A percentile compares a stretch with the other conserved stretches of the same genome.
Conservation (phyloP, 2,113 vertebrate species). For the Poecilia latipinna region DNA sequence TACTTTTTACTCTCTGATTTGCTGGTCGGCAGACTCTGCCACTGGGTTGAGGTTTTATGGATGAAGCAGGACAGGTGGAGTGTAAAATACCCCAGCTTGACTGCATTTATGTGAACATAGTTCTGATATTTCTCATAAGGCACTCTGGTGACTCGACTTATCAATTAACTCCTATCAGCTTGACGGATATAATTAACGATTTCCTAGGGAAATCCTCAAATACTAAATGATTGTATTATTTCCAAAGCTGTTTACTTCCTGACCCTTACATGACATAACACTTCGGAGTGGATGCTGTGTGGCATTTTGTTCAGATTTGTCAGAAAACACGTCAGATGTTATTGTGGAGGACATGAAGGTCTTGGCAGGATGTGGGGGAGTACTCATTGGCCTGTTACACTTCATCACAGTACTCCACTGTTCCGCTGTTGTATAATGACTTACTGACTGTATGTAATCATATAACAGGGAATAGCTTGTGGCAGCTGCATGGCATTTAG, state of each 20-base stretch:
- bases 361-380: slow-evolving; percentile 62
- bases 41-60: slow-evolving; percentile 5
- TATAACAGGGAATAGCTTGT: slow-evolving; percentile 17
- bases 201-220: neutral
- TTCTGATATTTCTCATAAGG: neutral
- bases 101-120: neutral
- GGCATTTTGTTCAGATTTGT: neutral
- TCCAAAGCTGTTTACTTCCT: neutral
- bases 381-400: slow-evolving; percentile 54
- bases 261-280: neutral
- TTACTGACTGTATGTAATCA: slow-evolving; percentile 54
- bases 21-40: slow-evolving; percentile 9
- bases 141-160: neutral
- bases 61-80: slow-evolving; percentile 19
- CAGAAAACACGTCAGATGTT: slow-evolving; percentile 56
- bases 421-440: slow-evolving; percentile 60
- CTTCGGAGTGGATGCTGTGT: neutral
- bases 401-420: slow-evolving; percentile 64
- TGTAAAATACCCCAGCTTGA: neutral
- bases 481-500: slow-evolving; percentile 52
- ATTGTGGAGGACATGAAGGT: slow-evolving; percentile 44
- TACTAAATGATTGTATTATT: too few relatives aligned
- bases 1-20: slow-evolving; percentile 46
- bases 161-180: neutral
- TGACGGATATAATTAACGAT: neutral